Evolutionary conservation across 1,140 invertebrate genomes (phyloP).

Genomic region (Lepidostoma basale): DNA sequence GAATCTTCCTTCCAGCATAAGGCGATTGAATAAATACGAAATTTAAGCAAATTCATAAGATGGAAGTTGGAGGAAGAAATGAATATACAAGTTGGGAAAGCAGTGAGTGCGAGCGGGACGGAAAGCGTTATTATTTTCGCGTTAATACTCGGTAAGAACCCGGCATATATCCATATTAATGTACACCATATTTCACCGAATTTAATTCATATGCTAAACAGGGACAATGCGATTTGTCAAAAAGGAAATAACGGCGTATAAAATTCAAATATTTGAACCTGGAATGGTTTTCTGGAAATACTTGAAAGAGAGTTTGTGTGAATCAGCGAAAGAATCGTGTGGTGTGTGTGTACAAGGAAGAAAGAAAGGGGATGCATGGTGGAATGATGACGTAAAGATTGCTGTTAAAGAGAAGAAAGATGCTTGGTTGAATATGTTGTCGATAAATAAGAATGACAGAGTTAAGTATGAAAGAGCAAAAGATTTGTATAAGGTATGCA

Average conservation of each 20-base stretch:
- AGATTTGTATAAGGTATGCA: too few relatives aligned
- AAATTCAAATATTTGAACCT: constrained; percentile 8
- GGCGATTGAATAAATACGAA: constrained; percentile 42
- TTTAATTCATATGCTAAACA: constrained; percentile 47
- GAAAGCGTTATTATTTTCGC: constrained; percentile 42
- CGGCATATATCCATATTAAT: constrained; percentile 47
- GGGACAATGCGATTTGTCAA: constrained; percentile 45
- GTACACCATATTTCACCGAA: constrained; percentile 47
- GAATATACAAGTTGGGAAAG: constrained; percentile 5
- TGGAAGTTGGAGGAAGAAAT: constrained; percentile 22
- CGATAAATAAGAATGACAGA: too few relatives aligned
- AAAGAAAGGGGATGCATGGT: too few relatives aligned
- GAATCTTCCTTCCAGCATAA: constrained; percentile 36
- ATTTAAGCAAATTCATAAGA: constrained; percentile 42
- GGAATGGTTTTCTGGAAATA: constrained; percentile 2
- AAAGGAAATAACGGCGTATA: constrained; percentile 21
- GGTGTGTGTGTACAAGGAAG: too few relatives aligned
- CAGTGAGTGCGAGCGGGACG: constrained; percentile 27
- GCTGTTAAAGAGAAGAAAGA: too few relatives aligned
- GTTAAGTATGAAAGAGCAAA: too few relatives aligned
- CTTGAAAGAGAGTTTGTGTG: too few relatives aligned
- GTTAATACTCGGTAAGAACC: constrained; percentile 45
- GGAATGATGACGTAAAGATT: too few relatives aligned
- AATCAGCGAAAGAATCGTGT: too few relatives aligned
- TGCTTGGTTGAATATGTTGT: too few relatives aligned